phyloP scores from a whole-genome alignment of 2,888 invertebrate species.

The Patella ulyssiponensis region DNA sequence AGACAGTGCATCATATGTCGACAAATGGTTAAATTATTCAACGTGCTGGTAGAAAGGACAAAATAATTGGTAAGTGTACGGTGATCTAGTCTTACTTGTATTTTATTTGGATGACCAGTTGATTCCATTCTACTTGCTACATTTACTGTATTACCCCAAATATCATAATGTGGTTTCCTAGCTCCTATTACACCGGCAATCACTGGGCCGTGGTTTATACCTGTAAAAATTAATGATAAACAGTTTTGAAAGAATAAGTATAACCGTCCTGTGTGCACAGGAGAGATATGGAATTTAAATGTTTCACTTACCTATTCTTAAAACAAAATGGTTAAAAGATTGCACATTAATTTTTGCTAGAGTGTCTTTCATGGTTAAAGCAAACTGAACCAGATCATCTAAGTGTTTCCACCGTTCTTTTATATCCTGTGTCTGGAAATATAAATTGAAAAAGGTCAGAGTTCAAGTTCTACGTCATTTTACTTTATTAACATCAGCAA shows the following conservation, averaged over 20 bases:
- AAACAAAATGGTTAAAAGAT: constrained; percentile 91
- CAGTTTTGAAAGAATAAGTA: too few relatives aligned
- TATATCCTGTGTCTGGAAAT: constrained; percentile 27
- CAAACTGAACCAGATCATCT: constrained; percentile 87
- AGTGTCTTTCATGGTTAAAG: constrained; percentile 87
- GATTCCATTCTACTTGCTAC: constrained; percentile 98
- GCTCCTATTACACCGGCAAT: constrained; percentile 97
- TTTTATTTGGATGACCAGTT: constrained; percentile 90
- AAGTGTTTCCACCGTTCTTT: constrained; percentile 78
- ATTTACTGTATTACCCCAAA: constrained; percentile 93
- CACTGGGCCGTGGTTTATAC: constrained; percentile 95
- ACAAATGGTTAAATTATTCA: too few relatives aligned
- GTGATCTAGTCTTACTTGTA: constrained; percentile 62
- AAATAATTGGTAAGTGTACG: too few relatives aligned
- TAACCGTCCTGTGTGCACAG: too few relatives aligned
- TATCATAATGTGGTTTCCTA: constrained; percentile 94
- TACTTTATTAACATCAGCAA: neutral
- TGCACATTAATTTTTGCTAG: constrained; percentile 90
- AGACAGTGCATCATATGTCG: too few relatives aligned
- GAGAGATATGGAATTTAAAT: too few relatives aligned
- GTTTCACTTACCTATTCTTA: constrained; percentile 82
- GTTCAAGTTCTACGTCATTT: neutral
- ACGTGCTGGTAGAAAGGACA: too few relatives aligned
- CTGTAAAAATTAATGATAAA: constrained; percentile 58
- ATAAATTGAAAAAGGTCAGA: neutral